phyloP scores from a whole-genome alignment of 2,113 vertebrate genomes.

The Gallinago media region DNA sequence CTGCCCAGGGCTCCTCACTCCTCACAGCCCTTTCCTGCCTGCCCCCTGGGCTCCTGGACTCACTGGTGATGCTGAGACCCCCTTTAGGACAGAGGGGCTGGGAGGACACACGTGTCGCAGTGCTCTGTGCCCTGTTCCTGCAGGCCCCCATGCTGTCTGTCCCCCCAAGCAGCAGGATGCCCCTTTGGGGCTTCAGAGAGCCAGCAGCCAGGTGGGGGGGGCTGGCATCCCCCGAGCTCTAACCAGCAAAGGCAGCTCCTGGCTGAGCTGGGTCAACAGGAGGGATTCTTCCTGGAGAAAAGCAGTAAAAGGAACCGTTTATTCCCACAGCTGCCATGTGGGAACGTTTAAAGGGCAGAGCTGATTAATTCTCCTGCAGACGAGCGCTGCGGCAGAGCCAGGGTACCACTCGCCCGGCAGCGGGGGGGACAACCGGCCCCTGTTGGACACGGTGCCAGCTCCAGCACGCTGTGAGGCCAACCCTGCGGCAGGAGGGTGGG shows the following conservation, averaged over 20 bases:
- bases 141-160: background rate
- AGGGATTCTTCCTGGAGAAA: background rate
- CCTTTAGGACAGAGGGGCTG: fast-evolving
- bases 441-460: fast-evolving
- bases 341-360: background rate
- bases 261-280: background rate
- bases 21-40: background rate
- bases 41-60: background rate
- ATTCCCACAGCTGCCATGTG: fast-evolving
- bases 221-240: background rate
- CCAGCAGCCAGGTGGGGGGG: background rate
- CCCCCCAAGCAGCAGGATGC: background rate
- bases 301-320: background rate
- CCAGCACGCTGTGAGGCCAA: background rate
- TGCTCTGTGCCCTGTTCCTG: background rate
- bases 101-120: background rate
- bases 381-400: background rate
- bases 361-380: background rate
- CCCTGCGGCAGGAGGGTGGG: background rate
- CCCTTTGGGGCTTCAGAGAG: background rate
- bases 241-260: background rate
- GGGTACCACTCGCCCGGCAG: background rate
- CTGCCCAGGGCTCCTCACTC: background rate
- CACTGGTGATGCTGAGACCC: background rate
- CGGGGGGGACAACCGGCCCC: fast-evolving